Evolutionary conservation across 2,888 invertebrate species (phyloP).

Genomic region (Trissolcus brochymenae): DNA sequence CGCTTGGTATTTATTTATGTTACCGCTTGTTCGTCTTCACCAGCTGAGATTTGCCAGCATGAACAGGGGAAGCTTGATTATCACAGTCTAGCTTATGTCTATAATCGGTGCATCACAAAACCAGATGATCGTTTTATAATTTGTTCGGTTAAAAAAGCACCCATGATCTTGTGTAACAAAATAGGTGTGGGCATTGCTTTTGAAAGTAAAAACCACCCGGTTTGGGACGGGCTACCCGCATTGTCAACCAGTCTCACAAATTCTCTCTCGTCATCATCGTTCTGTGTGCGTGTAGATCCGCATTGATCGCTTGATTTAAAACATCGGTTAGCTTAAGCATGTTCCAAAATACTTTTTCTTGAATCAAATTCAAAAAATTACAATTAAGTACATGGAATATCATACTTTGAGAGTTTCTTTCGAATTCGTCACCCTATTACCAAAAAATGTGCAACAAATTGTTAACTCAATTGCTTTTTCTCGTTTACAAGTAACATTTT

Average conservation of each 20-base stretch:
- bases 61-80: constrained; percentile 62
- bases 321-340: neutral
- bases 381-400: neutral
- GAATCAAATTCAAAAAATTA: neutral
- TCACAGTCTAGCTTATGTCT: constrained; percentile 73
- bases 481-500: too few relatives aligned
- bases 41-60: too few relatives aligned
- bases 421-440: too few relatives aligned
- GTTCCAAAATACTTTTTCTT: constrained; percentile 15
- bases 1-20: constrained; percentile 51
- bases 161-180: constrained; percentile 32
- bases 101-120: constrained; percentile 54
- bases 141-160: constrained; percentile 3
- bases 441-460: too few relatives aligned
- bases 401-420: too few relatives aligned
- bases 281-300: constrained; percentile 40
- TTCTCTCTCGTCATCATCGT: constrained; percentile 22
- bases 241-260: constrained; percentile 51
- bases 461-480: too few relatives aligned
- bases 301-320: constrained; percentile 26
- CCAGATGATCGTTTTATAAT: neutral
- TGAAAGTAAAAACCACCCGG: constrained; percentile 51
- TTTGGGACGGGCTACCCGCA: constrained; percentile 61
- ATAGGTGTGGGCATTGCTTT: constrained; percentile 1
- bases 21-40: too few relatives aligned